phyloP scores from a whole-genome alignment of 2,888 invertebrate species.

The Lasioglossum lativentre region DNA sequence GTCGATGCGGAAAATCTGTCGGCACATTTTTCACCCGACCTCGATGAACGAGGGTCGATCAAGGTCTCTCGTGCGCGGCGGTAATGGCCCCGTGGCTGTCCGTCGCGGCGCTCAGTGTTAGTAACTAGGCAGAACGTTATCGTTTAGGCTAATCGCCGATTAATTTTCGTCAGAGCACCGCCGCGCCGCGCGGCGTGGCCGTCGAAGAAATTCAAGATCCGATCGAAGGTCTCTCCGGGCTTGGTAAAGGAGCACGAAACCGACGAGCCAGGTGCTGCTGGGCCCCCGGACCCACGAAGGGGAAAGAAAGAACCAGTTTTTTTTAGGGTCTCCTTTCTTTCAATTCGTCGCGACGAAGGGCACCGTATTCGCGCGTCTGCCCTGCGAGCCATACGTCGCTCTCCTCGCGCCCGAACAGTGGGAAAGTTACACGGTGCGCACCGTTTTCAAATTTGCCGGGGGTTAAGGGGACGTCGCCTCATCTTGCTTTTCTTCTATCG shows the following conservation, averaged over 20 bases:
- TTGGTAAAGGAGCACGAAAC: conserved; percentile 65
- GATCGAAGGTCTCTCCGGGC: conserved; percentile 70
- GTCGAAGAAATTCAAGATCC: conserved; percentile 74
- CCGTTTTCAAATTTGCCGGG: conserved; percentile 63
- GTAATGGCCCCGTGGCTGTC: conserved; percentile 7
- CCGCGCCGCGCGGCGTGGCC: conserved; percentile 31
- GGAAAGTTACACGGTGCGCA: conserved; percentile 70
- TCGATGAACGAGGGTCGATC: no score
- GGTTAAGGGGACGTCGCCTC: conserved; percentile 50
- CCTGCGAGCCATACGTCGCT: conserved; percentile 58
- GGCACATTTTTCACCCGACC: conserved; percentile 31
- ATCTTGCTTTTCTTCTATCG: conserved; percentile 10
- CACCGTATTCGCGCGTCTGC: conserved; percentile 61
- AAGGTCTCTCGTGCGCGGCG: background rate
- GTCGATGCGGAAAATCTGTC: conserved; percentile 21
- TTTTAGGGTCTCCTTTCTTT: conserved; percentile 74
- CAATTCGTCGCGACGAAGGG: conserved; percentile 75
- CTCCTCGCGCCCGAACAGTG: conserved; percentile 68
- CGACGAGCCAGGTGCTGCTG: conserved; percentile 79
- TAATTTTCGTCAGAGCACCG: conserved; percentile 63
- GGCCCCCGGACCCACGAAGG: conserved; percentile 70
- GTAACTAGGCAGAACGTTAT: conserved; percentile 63
- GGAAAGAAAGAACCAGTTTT: conserved; percentile 78
- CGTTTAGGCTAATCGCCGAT: conserved; percentile 70
- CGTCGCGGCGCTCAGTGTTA: conserved; percentile 29